Evolutionary conservation across 2,888 invertebrate species (phyloP), one percentile per base, ranked within the genome.

Genomic region (Dynastes tityus): DNA sequence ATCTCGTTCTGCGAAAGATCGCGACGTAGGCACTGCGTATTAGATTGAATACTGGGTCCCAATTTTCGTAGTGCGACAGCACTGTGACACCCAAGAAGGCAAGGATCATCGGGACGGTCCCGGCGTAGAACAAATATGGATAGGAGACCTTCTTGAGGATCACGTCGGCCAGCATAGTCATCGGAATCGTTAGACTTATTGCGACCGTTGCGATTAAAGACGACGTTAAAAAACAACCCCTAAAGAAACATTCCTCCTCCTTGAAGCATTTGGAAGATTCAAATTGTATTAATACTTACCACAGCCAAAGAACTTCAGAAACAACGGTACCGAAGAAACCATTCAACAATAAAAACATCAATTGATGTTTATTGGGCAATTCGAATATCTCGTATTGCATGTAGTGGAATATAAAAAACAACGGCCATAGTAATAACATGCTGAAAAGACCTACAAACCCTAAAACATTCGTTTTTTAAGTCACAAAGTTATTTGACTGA

Each of bases 361-460:
- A 95, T 87, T 97, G 96, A 78, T 93, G 92, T 79, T 92, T 92
- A 83, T 94, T 92, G 16, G 98, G 98, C 92, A 96, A 93, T 86
- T 96, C 95, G 81, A 97, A 97, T 61, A 91, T 90, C 90, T 98
- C 98, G 84, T 94, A 91, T 83, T 94, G 93, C 16, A 93, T 92
- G 82, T 94, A 95, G 88, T 98, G 96, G 53, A 98, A 90, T 79
- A 96, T 91, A 81, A 97, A 95, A 87, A 99, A 96, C 82, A 96
- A 90, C 76, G 96, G 96, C 97, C 98, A 98, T 84, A 97, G 90
- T 16, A 97, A 89, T 78, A 96, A 89, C n/a, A 96, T 90, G 89
- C 96, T 97, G 87, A 97, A 96, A 64, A 98, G 91, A 3, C 99
- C 98, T 82, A 99, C 97, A 87, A 98, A 96, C 80, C 98, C 97